Conservation (phyloP, 2,888 invertebrate species). For the Polylopha cassiicola region DNA sequence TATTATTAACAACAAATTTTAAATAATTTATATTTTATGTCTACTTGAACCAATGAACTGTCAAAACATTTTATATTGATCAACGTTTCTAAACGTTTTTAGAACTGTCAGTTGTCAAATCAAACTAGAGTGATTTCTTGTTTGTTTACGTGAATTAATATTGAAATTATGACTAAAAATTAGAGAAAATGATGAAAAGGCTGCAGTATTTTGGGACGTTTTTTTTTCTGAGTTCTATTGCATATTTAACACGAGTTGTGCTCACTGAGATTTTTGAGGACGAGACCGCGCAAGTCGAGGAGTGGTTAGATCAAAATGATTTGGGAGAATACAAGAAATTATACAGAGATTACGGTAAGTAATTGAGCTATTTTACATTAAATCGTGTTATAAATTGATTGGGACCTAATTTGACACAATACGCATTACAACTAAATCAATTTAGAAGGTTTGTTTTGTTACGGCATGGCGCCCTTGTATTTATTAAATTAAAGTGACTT, state of each 20-base stretch:
- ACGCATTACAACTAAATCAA: no score
- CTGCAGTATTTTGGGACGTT: conserved; percentile 52
- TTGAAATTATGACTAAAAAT: conserved; percentile 48
- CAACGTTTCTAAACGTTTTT: conserved; percentile 18
- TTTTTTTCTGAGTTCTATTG: conserved; percentile 51
- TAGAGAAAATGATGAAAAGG: conserved; percentile 53
- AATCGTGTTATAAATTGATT: conserved; percentile 2
- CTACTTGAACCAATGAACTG: conserved; percentile 8
- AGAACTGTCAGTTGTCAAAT: conserved; percentile 29
- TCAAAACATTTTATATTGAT: conserved; percentile 16
- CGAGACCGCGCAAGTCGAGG: conserved; percentile 80
- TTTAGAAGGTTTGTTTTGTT: no score
- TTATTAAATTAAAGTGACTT: no score
- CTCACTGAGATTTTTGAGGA: conserved; percentile 68
- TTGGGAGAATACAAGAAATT: conserved; percentile 82
- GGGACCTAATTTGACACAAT: no score
- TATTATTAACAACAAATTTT: no score
- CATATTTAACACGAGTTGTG: conserved; percentile 54
- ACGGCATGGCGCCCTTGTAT: no score
- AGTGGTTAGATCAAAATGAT: conserved; percentile 86
- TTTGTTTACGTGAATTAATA: conserved; percentile 29
- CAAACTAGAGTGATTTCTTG: conserved; percentile 24
- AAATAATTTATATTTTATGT: no score
- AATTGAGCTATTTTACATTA: conserved; percentile 5
- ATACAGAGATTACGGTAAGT: conserved; percentile 85